A percentile compares a stretch with the other conserved stretches of the same genome.
These are phyloP conservation scores for Propithecus perrieri DNA, from an alignment of 2,797 vertebrate genomes.

Conservation along the genomic window DNA sequence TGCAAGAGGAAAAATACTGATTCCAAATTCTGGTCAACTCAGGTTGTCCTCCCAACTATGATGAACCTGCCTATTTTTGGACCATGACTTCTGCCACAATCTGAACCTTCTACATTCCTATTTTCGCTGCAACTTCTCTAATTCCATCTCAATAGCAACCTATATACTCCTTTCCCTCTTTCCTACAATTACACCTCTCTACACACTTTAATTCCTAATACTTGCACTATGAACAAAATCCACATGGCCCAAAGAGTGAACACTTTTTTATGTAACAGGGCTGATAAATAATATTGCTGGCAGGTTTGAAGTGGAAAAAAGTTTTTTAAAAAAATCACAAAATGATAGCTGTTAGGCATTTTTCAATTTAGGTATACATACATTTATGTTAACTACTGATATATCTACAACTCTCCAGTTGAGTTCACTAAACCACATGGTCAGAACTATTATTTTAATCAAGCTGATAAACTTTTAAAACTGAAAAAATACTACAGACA, in stretches of 20 bases:
- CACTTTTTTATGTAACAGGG: neutral
- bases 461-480: neutral
- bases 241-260: neutral
- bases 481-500: neutral
- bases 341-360: neutral
- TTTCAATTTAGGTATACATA: neutral
- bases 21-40: constrained; percentile 2
- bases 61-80: neutral
- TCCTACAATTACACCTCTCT: neutral
- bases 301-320: neutral
- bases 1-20: neutral
- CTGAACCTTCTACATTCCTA: neutral
- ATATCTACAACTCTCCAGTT: neutral
- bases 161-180: neutral
- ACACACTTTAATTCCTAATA: neutral
- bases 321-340: neutral
- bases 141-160: neutral
- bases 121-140: neutral
- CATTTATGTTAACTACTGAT: neutral
- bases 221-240: neutral
- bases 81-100: neutral
- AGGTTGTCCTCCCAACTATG: neutral
- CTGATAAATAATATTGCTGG: neutral
- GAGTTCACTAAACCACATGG: neutral
- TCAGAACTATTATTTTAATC: constrained; percentile 27